Conservation (phyloP, 1,140 invertebrate genomes). For the Gyrodactylus salaris region DNA sequence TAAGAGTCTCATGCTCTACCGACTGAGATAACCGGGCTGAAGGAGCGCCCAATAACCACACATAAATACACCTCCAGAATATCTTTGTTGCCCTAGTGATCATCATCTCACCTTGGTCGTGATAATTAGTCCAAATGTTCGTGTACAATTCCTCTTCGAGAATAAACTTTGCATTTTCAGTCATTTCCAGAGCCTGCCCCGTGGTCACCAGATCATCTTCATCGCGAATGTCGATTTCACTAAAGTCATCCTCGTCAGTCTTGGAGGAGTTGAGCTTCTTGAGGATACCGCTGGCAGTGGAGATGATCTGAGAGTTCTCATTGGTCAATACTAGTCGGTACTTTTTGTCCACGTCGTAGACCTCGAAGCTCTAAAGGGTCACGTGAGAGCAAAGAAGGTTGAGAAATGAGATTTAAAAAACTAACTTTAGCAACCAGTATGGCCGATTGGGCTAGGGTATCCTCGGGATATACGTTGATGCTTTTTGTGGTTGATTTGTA, state of each 20-base stretch:
- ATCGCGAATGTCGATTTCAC: background rate
- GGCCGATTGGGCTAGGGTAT: background rate
- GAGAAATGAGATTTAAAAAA: background rate
- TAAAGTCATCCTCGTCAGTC: background rate
- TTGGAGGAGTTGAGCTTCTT: background rate
- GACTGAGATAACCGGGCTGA: no score
- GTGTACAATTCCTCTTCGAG: no score
- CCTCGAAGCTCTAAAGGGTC: background rate
- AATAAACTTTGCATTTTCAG: background rate
- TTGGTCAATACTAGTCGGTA: background rate
- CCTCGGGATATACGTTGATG: no score
- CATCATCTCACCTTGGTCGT: no score
- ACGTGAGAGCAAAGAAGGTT: background rate
- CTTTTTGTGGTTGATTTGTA: no score
- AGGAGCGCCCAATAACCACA: no score
- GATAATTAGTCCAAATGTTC: no score
- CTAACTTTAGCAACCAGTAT: background rate
- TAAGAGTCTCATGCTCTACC: no score
- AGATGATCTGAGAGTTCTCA: background rate
- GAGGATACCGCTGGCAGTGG: no score
- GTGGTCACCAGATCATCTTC: background rate
- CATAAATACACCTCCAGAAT: no score
- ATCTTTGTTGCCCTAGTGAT: no score
- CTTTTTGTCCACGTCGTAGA: background rate
- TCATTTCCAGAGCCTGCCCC: background rate